Base-by-base conservation (phyloP, 1,140 invertebrate species). In the Rhyacophila brunnea region DNA sequence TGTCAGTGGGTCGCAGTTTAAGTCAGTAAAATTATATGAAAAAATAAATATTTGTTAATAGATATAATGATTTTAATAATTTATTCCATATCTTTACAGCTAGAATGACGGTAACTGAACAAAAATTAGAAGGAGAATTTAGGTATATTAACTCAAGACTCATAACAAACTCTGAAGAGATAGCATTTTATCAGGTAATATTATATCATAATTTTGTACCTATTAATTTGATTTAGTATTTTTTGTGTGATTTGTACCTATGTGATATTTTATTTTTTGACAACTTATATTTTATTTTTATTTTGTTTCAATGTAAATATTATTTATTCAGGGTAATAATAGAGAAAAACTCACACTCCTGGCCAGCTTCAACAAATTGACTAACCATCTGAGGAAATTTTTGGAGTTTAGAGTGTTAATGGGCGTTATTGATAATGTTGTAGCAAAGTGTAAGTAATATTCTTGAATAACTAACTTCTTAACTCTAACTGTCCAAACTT, bases 151-250 rank as follows among this genome's bases (percentile, higher is more conserved):
- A 99, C 75, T 95, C 95, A 6, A 81, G 97, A 20, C 78, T 99
- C 3, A 99, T 99, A 40, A 95, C 94, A 0, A 98, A 99, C 75
- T 94, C 95, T 14, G 97, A 99, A 79, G 97, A 99, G 80, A 86
- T 99, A 59, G 96, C 96, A 1, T 99, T 99, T 76, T 99, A 98
- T 74, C 84, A 78, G 66, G 77, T 78, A 59, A 68, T 49, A 42
- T 57, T 17, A 14, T 53, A 28, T 52, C 18, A 46, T 19, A 45
- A 34, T 35, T 15, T 38, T n/a, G n/a, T n/a, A n/a, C n/a, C 11
- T 46, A 10, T 47, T 49, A n/a, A 47, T 15, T 43, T 40, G 11
- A 6, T 40, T 40, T 40, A 11, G 11, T 11, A 40, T 3, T 28
- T 28, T 28, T 28, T 28, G 3, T 28, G 17, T 46, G 20, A 46